Conservation (phyloP, 2,888 invertebrate genomes). For the Hemistola chrysoprasaria region DNA sequence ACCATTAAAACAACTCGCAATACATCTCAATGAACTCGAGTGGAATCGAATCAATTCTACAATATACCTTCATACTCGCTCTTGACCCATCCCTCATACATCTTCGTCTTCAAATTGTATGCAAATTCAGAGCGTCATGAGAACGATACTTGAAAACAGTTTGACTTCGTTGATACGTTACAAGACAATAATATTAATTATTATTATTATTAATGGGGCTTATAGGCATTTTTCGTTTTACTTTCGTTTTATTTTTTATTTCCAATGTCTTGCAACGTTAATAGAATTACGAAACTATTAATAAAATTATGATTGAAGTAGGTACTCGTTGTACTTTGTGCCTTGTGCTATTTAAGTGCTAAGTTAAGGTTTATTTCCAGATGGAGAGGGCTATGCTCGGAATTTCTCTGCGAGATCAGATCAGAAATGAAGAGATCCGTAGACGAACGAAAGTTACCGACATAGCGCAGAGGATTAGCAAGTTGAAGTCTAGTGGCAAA, state of each 20-base stretch:
- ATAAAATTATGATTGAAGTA: too few relatives aligned
- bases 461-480: too few relatives aligned
- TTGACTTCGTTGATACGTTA: slow-evolving; percentile 25
- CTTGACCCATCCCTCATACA: slow-evolving; percentile 42
- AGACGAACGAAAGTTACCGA: too few relatives aligned
- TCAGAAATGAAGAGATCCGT: too few relatives aligned
- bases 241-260: background rate
- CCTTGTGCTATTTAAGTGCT: too few relatives aligned
- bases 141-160: slow-evolving; percentile 44
- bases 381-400: too few relatives aligned
- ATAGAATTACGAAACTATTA: too few relatives aligned
- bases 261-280: too few relatives aligned
- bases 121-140: slow-evolving; percentile 62
- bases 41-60: slow-evolving; percentile 13
- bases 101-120: slow-evolving; percentile 63
- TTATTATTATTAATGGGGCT: background rate
- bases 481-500: too few relatives aligned
- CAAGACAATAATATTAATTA: background rate
- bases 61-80: slow-evolving; percentile 43
- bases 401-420: too few relatives aligned
- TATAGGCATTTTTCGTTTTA: background rate
- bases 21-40: slow-evolving; percentile 15
- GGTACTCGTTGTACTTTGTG: too few relatives aligned
- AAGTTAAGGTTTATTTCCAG: too few relatives aligned
- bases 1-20: slow-evolving; percentile 17